A percentile compares a stretch with the other conserved stretches of the same genome.
Evolutionary conservation across 2,888 invertebrate species (phyloP).

Genomic region (Amaurobius ferox): DNA sequence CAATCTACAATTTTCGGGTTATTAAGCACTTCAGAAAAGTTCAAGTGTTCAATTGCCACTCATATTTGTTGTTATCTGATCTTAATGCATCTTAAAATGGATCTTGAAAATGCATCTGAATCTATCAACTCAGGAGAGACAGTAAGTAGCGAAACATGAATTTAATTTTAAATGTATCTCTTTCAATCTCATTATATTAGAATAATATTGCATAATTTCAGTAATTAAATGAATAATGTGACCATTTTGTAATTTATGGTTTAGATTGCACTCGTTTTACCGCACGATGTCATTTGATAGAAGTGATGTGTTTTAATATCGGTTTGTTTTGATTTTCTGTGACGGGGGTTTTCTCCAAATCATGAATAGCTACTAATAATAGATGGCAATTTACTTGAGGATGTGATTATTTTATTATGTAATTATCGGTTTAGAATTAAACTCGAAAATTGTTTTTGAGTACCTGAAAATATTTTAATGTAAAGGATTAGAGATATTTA

Average conservation of each 20-base stretch:
- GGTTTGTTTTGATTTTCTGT: conserved; percentile 21
- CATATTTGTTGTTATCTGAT: conserved; percentile 8
- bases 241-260: background rate
- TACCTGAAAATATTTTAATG: too few relatives aligned
- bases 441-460: too few relatives aligned
- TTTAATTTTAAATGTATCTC: background rate
- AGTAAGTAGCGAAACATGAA: conserved; percentile 21
- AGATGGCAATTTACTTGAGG: too few relatives aligned
- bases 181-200: background rate
- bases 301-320: background rate
- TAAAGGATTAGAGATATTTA: too few relatives aligned
- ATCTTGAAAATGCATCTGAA: background rate
- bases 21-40: background rate
- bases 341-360: background rate
- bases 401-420: too few relatives aligned
- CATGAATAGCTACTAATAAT: too few relatives aligned
- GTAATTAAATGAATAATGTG: background rate
- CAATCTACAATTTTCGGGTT: background rate
- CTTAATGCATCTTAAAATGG: background rate
- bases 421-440: too few relatives aligned
- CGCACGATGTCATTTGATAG: conserved; percentile 44
- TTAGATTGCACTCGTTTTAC: background rate
- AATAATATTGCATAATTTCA: conserved; percentile 33
- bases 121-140: background rate
- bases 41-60: background rate